Conservation (phyloP, 2,888 invertebrate species). For the Diplazon laetatorius region DNA sequence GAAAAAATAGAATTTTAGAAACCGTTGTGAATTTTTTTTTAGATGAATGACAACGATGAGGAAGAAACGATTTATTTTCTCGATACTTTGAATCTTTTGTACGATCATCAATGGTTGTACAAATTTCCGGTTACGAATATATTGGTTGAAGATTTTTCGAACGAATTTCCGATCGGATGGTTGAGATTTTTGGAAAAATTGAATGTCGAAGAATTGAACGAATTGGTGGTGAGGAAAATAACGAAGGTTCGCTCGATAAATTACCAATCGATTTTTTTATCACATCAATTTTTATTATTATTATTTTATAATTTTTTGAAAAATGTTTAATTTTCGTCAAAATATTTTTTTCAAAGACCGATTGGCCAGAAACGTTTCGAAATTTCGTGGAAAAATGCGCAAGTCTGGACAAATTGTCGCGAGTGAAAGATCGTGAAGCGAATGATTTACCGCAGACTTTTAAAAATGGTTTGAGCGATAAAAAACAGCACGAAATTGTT, state of each 20-base stretch:
- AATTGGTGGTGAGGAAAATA: constrained; percentile 77
- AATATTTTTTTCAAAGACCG: constrained; percentile 72
- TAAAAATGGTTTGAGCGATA: constrained; percentile 83
- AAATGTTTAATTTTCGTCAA: background rate
- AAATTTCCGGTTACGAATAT: constrained; percentile 87
- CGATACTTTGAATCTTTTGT: constrained; percentile 84
- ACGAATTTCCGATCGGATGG: constrained; percentile 85
- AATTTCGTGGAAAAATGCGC: constrained; percentile 78
- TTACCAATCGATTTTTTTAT: background rate
- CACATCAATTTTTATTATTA: background rate
- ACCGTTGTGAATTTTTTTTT: background rate
- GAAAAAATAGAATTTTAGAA: no score
- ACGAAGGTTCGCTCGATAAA: constrained; percentile 68
- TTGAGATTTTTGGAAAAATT: constrained; percentile 81
- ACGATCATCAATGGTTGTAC: constrained; percentile 86
- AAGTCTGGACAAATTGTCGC: constrained; percentile 76
- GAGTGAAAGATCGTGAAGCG: constrained; percentile 12
- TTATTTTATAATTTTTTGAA: background rate
- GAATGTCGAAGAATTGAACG: constrained; percentile 82
- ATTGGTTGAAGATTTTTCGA: constrained; percentile 84
- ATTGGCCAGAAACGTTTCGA: constrained; percentile 81
- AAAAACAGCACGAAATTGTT: constrained; percentile 89
- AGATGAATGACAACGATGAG: constrained; percentile 42
- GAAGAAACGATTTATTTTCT: constrained; percentile 83
- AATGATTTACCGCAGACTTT: constrained; percentile 76